Conservation (phyloP, 2,113 vertebrate species). For the Hippopotamus amphibius region DNA sequence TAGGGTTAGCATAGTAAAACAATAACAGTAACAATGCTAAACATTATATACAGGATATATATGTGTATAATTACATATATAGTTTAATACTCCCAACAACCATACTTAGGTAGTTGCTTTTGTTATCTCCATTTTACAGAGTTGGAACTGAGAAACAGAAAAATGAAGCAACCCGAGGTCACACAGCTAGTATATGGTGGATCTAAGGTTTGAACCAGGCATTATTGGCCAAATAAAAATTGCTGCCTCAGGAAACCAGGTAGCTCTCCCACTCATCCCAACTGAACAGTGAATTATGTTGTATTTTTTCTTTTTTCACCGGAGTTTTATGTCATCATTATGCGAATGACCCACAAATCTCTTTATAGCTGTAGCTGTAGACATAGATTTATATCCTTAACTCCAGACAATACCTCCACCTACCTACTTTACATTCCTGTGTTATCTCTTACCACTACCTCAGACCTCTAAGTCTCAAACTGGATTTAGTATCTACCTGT, state of each 20-base stretch:
- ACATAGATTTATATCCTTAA: not conserved
- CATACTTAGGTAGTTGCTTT: conserved; percentile 18
- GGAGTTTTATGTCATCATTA: not conserved
- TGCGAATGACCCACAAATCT: not conserved
- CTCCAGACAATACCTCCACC: not conserved
- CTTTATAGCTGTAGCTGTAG: not conserved
- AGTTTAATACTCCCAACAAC: not conserved
- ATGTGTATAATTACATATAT: not conserved
- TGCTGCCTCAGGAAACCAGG: not conserved
- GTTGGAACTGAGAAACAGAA: conserved; percentile 39
- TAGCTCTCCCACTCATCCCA: not conserved
- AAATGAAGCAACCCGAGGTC: conserved; percentile 26
- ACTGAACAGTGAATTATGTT: not conserved
- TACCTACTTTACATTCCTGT: not conserved
- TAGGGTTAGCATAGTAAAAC: not conserved
- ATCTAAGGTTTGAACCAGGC: not conserved
- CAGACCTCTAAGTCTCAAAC: not conserved
- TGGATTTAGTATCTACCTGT: not conserved
- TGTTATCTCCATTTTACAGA: conserved; percentile 16
- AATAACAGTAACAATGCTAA: not conserved
- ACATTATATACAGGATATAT: not conserved
- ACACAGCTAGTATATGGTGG: not conserved
- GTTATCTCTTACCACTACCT: not conserved
- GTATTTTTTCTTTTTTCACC: not conserved
- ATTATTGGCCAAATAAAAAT: not conserved